These are phyloP conservation scores for Lochmaea capreae DNA, from an alignment of 2,888 invertebrate species.

Conservation along the genomic window DNA sequence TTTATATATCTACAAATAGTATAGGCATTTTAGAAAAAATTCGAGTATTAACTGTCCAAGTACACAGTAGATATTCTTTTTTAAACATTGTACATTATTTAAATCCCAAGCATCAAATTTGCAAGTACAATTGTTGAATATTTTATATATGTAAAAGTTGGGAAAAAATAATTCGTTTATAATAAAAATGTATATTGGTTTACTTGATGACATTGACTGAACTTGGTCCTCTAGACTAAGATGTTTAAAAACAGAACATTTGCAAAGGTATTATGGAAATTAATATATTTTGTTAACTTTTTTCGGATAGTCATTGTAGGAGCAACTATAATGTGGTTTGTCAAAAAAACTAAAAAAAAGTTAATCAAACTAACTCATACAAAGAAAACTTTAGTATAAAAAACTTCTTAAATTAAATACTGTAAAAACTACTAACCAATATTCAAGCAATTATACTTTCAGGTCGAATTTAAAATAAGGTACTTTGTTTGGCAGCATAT, in stretches of 20 bases:
- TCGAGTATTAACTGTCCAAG: neutral
- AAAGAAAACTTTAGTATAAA: neutral
- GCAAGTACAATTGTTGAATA: neutral
- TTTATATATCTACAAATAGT: conserved; percentile 18
- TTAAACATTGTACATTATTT: neutral
- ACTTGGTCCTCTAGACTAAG: too few relatives aligned
- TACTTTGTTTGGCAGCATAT: neutral
- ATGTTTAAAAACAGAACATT: too few relatives aligned
- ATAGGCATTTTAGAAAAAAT: conserved; percentile 13
- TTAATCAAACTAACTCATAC: too few relatives aligned
- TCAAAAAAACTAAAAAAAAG: too few relatives aligned
- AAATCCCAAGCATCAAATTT: neutral
- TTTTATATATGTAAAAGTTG: neutral
- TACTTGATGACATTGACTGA: too few relatives aligned
- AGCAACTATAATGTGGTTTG: too few relatives aligned
- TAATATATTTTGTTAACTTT: too few relatives aligned
- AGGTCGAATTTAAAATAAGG: neutral
- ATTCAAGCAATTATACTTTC: neutral
- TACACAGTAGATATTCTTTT: neutral
- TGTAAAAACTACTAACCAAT: neutral
- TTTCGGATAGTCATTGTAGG: too few relatives aligned
- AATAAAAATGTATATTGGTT: neutral
- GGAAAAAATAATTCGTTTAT: neutral
- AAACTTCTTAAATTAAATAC: neutral
- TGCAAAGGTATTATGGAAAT: too few relatives aligned